Percentiles rank a stretch among this genome's conserved stretches.
Evolutionary conservation across 2,888 invertebrate genomes (phyloP).

Genomic region (Furcula furcula): DNA sequence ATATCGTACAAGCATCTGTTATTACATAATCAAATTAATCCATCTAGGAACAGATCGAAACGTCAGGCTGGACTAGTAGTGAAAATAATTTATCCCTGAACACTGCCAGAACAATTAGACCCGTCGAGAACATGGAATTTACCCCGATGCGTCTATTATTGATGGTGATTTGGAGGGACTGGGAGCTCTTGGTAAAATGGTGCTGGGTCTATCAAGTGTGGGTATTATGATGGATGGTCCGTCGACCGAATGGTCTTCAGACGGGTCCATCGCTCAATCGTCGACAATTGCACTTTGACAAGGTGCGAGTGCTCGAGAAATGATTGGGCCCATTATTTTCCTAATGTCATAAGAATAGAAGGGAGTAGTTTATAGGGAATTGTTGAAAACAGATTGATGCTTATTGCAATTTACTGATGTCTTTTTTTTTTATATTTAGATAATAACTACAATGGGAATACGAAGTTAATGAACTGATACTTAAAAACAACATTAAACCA

Average conservation of each 20-base stretch:
- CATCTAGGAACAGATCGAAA: constrained; percentile 79
- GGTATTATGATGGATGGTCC: constrained; percentile 71
- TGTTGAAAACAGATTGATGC: constrained; percentile 22
- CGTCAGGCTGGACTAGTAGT: constrained; percentile 70
- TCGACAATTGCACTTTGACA: constrained; percentile 69
- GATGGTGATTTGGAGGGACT: constrained; percentile 7
- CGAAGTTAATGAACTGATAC: no score
- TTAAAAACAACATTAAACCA: no score
- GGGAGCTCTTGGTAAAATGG: constrained; percentile 41
- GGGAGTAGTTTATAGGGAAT: constrained; percentile 9
- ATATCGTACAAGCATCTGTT: constrained; percentile 74
- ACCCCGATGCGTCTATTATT: constrained; percentile 1
- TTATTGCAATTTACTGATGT: constrained; percentile 12
- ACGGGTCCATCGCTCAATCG: constrained; percentile 74
- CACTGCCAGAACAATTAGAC: constrained; percentile 34
- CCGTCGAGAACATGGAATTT: constrained; percentile 14
- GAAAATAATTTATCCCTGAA: constrained; percentile 71
- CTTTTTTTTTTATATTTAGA: no score
- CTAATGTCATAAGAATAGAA: constrained; percentile 37
- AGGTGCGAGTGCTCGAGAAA: constrained; percentile 51
- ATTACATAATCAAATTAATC: constrained; percentile 78
- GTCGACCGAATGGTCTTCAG: constrained; percentile 70
- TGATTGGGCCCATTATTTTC: constrained; percentile 71
- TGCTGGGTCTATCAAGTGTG: constrained; percentile 45
- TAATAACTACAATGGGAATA: no score